Conservation (phyloP, 2,113 vertebrate genomes). For the Mormoops blainvillei region DNA sequence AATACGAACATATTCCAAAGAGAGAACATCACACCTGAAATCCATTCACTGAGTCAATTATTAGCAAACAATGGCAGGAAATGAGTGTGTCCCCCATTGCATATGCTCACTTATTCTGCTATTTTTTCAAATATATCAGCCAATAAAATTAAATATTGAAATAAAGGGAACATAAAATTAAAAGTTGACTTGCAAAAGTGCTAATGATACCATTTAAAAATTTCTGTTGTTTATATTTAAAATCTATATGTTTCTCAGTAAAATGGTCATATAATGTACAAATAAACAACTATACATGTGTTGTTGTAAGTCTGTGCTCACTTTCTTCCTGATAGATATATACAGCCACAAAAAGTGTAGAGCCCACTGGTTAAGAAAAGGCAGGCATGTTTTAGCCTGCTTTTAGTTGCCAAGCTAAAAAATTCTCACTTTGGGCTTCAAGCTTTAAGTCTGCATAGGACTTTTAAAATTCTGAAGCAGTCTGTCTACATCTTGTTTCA, state of each 20-base stretch:
- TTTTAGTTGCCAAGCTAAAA: background rate
- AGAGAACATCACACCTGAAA: background rate
- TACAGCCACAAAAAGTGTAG: background rate
- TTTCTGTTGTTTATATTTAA: background rate
- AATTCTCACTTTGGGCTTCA: background rate
- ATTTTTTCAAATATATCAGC: background rate
- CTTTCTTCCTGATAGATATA: background rate
- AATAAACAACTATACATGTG: background rate
- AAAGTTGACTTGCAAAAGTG: background rate
- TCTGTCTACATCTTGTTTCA: background rate
- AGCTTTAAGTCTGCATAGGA: background rate
- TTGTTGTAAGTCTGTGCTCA: background rate
- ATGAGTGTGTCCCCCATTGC: background rate
- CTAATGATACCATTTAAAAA: background rate
- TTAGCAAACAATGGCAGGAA: background rate
- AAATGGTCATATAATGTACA: background rate
- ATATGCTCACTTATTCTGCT: background rate
- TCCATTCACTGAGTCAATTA: background rate
- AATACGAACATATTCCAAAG: background rate
- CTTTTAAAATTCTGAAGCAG: background rate
- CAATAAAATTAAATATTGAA: background rate
- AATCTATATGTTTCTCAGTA: background rate
- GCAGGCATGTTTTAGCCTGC: background rate
- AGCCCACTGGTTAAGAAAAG: background rate
- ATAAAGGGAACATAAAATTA: background rate